These are phyloP conservation scores for Elgaria multicarinata DNA, from an alignment of 2,113 vertebrate species.

Conservation along the genomic window DNA sequence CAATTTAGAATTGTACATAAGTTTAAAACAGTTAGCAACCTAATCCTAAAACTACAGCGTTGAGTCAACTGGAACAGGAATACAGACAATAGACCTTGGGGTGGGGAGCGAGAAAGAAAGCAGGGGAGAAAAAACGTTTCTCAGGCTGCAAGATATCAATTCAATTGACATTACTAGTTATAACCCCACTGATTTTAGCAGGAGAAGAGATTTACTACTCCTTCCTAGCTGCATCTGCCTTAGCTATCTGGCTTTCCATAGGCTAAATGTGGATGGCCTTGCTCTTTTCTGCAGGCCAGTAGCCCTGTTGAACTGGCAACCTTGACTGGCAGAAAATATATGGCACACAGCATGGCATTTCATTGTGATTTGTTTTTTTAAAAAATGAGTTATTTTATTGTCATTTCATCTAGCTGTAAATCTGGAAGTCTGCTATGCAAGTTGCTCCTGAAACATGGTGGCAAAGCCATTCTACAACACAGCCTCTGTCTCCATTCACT, in stretches of 20 bases:
- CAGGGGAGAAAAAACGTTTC: too few species aligned
- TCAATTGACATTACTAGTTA: background rate
- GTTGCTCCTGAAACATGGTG: background rate
- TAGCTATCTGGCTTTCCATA: too few species aligned
- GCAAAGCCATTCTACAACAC: slow-evolving; percentile 16
- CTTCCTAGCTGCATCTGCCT: background rate
- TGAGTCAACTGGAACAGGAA: background rate
- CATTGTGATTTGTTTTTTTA: too few species aligned
- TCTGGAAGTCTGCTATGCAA: slow-evolving; percentile 12
- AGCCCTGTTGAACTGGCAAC: background rate
- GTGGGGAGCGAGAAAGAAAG: background rate
- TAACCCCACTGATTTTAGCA: background rate
- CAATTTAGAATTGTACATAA: slow-evolving; percentile 39
- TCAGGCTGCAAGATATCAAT: too few species aligned
- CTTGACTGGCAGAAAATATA: too few species aligned
- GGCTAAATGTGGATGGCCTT: too few species aligned
- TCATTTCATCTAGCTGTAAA: background rate
- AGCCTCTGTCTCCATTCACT: slow-evolving; percentile 2
- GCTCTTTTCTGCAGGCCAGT: too few species aligned
- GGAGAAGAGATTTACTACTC: too few species aligned
- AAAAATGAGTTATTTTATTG: too few species aligned
- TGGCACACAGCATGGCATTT: background rate
- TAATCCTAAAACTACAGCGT: slow-evolving; percentile 15
- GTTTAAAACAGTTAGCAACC: slow-evolving; percentile 11
- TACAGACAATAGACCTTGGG: background rate